These are phyloP conservation scores for Drosophila funebris DNA, from an alignment of 1,140 invertebrate species.

Conservation along the genomic window DNA sequence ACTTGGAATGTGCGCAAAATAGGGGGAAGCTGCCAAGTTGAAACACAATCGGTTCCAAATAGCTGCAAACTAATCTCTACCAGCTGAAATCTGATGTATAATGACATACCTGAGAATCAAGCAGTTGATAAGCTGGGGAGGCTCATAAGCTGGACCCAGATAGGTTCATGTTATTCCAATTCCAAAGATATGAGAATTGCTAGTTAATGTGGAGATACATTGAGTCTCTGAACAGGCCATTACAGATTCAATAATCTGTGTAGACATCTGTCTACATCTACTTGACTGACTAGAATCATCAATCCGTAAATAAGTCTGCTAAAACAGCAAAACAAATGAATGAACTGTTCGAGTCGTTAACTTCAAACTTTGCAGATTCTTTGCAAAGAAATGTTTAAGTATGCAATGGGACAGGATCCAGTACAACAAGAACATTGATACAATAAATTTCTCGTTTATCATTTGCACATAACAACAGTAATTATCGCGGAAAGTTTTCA, in stretches of 20 bases:
- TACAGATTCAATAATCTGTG: too few species aligned
- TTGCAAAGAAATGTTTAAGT: conserved; percentile 15
- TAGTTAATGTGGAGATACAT: too few species aligned
- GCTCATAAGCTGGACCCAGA: too few species aligned
- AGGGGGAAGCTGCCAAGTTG: background rate
- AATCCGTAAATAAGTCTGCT: too few species aligned
- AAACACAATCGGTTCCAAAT: background rate
- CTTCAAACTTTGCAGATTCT: conserved; percentile 39
- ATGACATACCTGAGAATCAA: too few species aligned
- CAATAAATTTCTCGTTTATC: conserved; percentile 15
- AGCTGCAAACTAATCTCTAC: background rate
- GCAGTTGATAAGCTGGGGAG: too few species aligned
- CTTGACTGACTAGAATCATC: too few species aligned
- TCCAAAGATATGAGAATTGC: too few species aligned
- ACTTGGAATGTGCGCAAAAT: conserved; percentile 21
- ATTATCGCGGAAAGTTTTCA: conserved; percentile 31
- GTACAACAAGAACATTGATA: background rate
- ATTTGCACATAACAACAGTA: background rate
- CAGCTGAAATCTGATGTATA: background rate
- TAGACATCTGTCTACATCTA: too few species aligned
- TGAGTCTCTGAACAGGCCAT: too few species aligned
- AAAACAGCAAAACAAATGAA: background rate
- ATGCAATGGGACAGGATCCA: background rate
- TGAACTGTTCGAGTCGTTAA: conserved; percentile 36
- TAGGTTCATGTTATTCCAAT: too few species aligned